Base-by-base conservation (phyloP, 2,797 vertebrate genomes). In the Sebastes dallii region DNA sequence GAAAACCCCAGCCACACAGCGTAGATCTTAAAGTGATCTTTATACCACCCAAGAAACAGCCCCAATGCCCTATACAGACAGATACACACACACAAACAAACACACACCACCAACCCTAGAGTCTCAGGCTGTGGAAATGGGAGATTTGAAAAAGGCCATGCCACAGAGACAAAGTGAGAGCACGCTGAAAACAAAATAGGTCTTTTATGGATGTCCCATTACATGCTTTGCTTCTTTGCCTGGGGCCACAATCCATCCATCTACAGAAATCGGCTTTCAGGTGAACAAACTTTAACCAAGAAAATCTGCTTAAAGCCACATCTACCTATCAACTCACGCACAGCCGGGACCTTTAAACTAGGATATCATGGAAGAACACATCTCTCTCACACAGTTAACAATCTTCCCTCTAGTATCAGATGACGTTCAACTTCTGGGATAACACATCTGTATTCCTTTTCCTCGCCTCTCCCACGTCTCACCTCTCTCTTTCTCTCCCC, bases 401-500 rank as follows among this genome's bases (percentile, higher is more conserved):
- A 86, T 80, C 68, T 65, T 30, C 72, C 54, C 34, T 36, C 30
- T 24, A 8, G 56, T 86, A 85, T 86, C 83, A 87, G 81, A 85
- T 88, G 54, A 61, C 76, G 61, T 80, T 65, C 39, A 78, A 68
- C 78, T 65, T 42, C 24, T 29, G 46, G 75, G 66, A 89, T 29
- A 82, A 62, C 42, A 30, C 67, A 77, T 58, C 70, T 81, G 67
- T 72, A 74, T 74, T 78, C 0, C 14, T 25, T 73, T 77, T 68
- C 55, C 69, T 59, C 4, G 22, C 62, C 72, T 75, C 32, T 61
- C 24, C 24, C 75, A 27, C 66, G 60, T 85, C 79, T 83, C 84
- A 77, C 75, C 75, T 85, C 75, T 79, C 77, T 71, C 72, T 65
- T 66, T 84, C 78, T 80, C 74, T 83, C 54, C 27, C 76, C 36